Evolutionary conservation across 2,797 vertebrate genomes (phyloP), one percentile per base, ranked within the genome.

Genomic region (Sparidentex hasta): DNA sequence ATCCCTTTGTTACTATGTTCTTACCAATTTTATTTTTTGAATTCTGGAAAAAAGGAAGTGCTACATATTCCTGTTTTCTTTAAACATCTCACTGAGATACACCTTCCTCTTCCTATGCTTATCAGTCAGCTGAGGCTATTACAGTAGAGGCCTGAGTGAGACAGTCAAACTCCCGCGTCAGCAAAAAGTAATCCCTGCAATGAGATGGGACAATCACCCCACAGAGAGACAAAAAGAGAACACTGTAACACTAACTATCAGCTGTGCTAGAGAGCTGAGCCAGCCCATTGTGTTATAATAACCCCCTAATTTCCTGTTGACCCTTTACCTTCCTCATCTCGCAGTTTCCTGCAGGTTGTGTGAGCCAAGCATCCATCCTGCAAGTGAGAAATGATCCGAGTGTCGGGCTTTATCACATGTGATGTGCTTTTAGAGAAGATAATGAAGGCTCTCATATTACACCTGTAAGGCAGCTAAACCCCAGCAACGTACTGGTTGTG

Each of bases 261-360:
- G 88, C 84, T 84, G 85, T 84, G 84, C 44, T 61, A 4, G 78
- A 77, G 59, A 78, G 75, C 84, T 87, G 82, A 75, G 86, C 70
- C 80, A 73, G 66, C 48, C 87, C 85, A 90, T 94, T 94, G 94
- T 94, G 88, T 84, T 83, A 44, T 25, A 81, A 86, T 57, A 82
- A 77, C 80, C 73, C 66, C 64, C 76, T 76, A 62, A 75, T 63
- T 94, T 94, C 94, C 94, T 89, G 83, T 82, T 88, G 89, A 93
- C 87, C 88, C 69, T 81, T 88, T 84, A 90, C 85, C 88, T 87
- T 74, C 86, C 78, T 29, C 57, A n/a, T 68, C 71, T 65, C 2
- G 44, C 76, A 33, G 86, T 74, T 92, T 91, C 88, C 86, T 90
- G 86, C 82, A 87, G 80, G 77, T 81, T 83, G 41, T 38, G 50